Evolutionary conservation across 2,797 vertebrate genomes (phyloP).

Genomic region (Erethizon dorsatum): DNA sequence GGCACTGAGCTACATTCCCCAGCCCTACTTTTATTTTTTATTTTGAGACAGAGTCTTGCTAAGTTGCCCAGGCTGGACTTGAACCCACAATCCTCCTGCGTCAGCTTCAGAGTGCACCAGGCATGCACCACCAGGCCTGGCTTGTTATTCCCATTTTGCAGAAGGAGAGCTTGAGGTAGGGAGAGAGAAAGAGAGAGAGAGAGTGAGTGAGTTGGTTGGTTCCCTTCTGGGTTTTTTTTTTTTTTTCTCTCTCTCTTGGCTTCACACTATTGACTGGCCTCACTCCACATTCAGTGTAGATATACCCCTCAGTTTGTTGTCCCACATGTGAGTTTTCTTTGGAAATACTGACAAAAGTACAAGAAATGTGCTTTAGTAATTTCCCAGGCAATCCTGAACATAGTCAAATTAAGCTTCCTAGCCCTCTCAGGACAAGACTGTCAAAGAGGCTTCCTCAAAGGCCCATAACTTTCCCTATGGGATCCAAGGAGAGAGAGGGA

Average conservation of each 20-base stretch:
- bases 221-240: background rate
- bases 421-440: background rate
- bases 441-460: background rate
- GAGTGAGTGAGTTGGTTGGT: background rate
- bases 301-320: background rate
- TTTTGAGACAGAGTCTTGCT: background rate
- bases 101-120: background rate
- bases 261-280: background rate
- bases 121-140: background rate
- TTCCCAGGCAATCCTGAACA: background rate
- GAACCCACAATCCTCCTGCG: background rate
- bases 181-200: background rate
- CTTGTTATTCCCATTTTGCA: background rate
- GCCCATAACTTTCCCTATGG: background rate
- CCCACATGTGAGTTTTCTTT: background rate
- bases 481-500: background rate
- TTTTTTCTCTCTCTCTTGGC: no score
- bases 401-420: background rate
- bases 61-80: background rate
- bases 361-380: background rate
- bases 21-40: background rate
- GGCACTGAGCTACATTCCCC: background rate
- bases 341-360: background rate
- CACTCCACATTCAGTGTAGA: background rate
- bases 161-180: background rate